Base-by-base conservation (phyloP, 2,888 invertebrate species). In the Athripsodes cinereus region DNA sequence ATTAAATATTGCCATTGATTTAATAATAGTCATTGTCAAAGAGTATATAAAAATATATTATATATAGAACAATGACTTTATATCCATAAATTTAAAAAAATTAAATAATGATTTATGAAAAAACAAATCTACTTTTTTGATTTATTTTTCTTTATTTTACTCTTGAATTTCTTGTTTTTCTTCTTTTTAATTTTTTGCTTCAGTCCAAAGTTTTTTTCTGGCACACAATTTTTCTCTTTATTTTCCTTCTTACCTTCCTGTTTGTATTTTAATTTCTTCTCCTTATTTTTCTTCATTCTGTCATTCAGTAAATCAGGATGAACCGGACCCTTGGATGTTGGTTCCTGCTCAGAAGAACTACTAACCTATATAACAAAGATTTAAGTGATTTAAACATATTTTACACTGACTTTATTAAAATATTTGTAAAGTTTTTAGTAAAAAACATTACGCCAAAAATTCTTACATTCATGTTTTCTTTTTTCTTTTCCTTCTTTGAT, bases 401-500 rank as follows among this genome's bases (percentile, higher is more conserved):
- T n/a, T n/a, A n/a, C n/a, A n/a, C n/a, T n/a, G n/a, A n/a, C n/a
- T n/a, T n/a, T n/a, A n/a, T n/a, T n/a, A n/a, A n/a, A n/a, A n/a
- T n/a, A n/a, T n/a, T n/a, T n/a, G n/a, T n/a, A n/a, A n/a, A n/a
- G n/a, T n/a, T n/a, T n/a, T n/a, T n/a, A n/a, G n/a, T n/a, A n/a
- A n/a, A n/a, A n/a, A n/a, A n/a, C n/a, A n/a, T n/a, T n/a, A n/a
- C n/a, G n/a, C n/a, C 2, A 54, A 22, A 46, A 46, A 54, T 18
- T 47, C 10, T n/a, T 55, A 50, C 55, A 31, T 48, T 16, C 44
- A 44, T 44, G 3, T 44, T 44, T 44, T 16, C 22, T 21, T 20
- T 31, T 55, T 35, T 46, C 10, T 55, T 3, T 48, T 35, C n/a
- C 40, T 67, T 67, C 51, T 68, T 69, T 52, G 67, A 68, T 44